Evolutionary conservation across 2,888 invertebrate species (phyloP), one percentile per base, ranked within the genome.

Genomic region (Oxycera nigricornis): DNA sequence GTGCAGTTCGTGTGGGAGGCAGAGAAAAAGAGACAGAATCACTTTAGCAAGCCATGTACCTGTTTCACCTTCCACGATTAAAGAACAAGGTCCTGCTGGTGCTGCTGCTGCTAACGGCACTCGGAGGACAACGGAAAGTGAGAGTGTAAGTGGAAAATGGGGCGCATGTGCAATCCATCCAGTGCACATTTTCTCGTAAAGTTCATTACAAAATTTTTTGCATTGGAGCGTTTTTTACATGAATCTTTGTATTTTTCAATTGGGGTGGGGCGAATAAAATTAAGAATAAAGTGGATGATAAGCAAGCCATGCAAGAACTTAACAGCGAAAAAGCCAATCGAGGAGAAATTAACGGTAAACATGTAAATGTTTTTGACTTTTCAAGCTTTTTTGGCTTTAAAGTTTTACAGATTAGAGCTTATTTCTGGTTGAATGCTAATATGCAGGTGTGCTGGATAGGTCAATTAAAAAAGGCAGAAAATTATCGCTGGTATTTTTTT

Each of bases 361-460:
- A 24, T 26, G 20, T 62, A 35, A 62, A 62, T 62, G 62, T 62
- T 35, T 62, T 62, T 62, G 62, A 62, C 62, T 39, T 62, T 62
- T 30, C 9, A 35, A 31, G 35, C 31, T 31, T 62, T 62, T 62
- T 62, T 20, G 3, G 17, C 17, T n/a, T n/a, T n/a, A n/a, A n/a
- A n/a, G n/a, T n/a, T n/a, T n/a, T n/a, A n/a, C n/a, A n/a, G n/a
- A n/a, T n/a, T n/a, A n/a, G n/a, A n/a, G n/a, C n/a, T n/a, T n/a
- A n/a, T n/a, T n/a, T n/a, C n/a, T n/a, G n/a, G n/a, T n/a, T n/a
- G n/a, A n/a, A n/a, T n/a, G n/a, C n/a, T n/a, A n/a, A n/a, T n/a
- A n/a, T n/a, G n/a, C n/a, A n/a, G n/a, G n/a, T n/a, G n/a, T n/a
- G n/a, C n/a, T n/a, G n/a, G n/a, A n/a, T n/a, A n/a, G n/a, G n/a